phyloP scores from a whole-genome alignment of 1,140 invertebrate species.

The Ceratitis capitata region DNA sequence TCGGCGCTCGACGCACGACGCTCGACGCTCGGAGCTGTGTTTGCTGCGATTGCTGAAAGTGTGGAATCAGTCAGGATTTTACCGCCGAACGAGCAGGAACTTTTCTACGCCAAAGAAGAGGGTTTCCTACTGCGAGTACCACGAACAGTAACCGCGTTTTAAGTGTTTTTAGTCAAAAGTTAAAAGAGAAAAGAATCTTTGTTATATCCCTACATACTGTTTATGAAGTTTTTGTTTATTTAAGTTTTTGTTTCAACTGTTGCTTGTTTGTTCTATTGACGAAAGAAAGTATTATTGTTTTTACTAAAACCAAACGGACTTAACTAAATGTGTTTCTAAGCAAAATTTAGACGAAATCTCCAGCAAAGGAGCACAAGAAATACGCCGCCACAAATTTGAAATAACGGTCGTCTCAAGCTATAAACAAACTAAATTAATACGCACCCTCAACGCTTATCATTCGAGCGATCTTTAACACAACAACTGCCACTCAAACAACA shows the following conservation, averaged over 20 bases:
- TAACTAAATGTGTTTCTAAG: conserved; percentile 33
- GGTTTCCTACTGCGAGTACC: conserved; percentile 39
- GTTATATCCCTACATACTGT: conserved; percentile 1
- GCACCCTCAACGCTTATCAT: not conserved
- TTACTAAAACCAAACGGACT: not conserved
- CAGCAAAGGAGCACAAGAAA: conserved; percentile 1
- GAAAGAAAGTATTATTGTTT: conserved; percentile 26
- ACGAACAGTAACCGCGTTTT: conserved; percentile 5
- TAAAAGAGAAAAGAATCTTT: conserved; percentile 4
- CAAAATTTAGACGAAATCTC: not conserved
- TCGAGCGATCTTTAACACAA: not conserved
- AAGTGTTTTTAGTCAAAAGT: conserved; percentile 25
- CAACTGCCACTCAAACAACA: not conserved
- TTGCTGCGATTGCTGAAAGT: not conserved
- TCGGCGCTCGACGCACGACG: no score
- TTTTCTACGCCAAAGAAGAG: conserved; percentile 40
- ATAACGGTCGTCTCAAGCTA: not conserved
- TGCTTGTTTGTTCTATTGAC: conserved; percentile 9
- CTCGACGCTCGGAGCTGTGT: not conserved
- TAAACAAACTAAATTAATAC: not conserved
- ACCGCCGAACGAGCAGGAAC: conserved; percentile 61
- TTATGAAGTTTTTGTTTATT: not conserved
- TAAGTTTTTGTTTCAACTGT: conserved; percentile 16
- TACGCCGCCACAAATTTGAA: conserved; percentile 15
- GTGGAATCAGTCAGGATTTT: conserved; percentile 60